These are phyloP conservation scores for Hemibagrus guttatus DNA, from an alignment of 2,797 vertebrate genomes.

Conservation along the genomic window DNA sequence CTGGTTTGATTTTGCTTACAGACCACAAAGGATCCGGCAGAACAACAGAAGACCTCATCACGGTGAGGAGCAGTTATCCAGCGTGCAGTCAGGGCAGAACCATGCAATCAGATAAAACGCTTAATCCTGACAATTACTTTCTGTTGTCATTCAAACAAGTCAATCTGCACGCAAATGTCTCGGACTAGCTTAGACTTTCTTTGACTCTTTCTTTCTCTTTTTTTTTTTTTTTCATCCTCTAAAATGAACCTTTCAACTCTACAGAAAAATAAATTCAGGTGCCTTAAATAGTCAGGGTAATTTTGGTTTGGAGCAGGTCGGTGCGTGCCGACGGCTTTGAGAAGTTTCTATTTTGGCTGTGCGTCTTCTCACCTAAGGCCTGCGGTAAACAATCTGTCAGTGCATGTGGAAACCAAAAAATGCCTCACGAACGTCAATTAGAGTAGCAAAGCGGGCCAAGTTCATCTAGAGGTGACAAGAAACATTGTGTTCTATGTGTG, in stretches of 20 bases:
- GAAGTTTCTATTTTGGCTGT: slow-evolving; percentile 62
- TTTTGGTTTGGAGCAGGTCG: slow-evolving; percentile 48
- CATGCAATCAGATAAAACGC: slow-evolving; percentile 51
- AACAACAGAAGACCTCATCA: slow-evolving; percentile 41
- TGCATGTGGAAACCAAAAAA: slow-evolving; percentile 59
- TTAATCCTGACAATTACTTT: slow-evolving; percentile 44
- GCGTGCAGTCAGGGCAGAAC: not conserved
- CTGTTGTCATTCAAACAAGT: slow-evolving; percentile 55
- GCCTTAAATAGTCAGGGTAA: slow-evolving; percentile 51
- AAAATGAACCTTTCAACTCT: slow-evolving; percentile 59
- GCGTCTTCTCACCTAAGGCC: slow-evolving; percentile 58
- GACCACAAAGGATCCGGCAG: slow-evolving; percentile 37
- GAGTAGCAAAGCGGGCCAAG: slow-evolving; percentile 49
- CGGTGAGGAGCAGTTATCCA: slow-evolving; percentile 31
- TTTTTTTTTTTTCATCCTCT: slow-evolving; percentile 15
- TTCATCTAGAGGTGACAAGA: slow-evolving; percentile 61
- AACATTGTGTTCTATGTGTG: slow-evolving; percentile 48
- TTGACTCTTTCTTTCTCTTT: not conserved
- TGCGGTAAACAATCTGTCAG: slow-evolving; percentile 59
- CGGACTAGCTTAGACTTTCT: slow-evolving; percentile 6
- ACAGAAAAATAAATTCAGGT: slow-evolving; percentile 45
- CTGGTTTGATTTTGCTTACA: slow-evolving; percentile 28
- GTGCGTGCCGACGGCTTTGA: slow-evolving; percentile 58
- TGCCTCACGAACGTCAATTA: slow-evolving; percentile 55
- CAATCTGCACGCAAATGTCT: slow-evolving; percentile 39